Base-by-base conservation (phyloP, 1,140 invertebrate genomes). In the Cherax quadricarinatus region DNA sequence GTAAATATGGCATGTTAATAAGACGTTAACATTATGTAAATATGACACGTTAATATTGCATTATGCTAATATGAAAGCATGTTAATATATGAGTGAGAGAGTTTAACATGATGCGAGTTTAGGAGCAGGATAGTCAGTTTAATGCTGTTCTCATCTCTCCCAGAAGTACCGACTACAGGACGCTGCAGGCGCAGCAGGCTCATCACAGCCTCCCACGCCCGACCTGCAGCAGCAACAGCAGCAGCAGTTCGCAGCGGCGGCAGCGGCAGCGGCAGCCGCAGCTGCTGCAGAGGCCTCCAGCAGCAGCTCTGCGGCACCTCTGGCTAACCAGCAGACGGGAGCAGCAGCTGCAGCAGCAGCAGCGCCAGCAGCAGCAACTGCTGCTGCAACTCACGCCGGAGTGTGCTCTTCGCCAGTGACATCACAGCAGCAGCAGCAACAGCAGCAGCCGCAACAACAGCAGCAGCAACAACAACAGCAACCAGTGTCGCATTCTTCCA, bases 101-200 rank as follows among this genome's bases (percentile, higher is more conserved):
- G 62, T 66, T 18, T 66, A 21, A 66, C 53, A 41, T 41, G 30
- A 41, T 1, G 30, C 2, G 30, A 41, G 30, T 2, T 1, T 41
- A 41, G 30, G 30, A 41, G 30, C 30, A 41, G 30, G 30, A 41
- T 41, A 41, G 30, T 41, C 30, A 66, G 62, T 66, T 2, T 66
- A 21, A 66, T 14, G 5, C 53, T 57, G 1, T 57, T 9, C 60
- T 86, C n/a, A 51, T 80, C 48, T 79, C 70, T 51, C 57, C 66
- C 91, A 92, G 91, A 92, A 92, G 86, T 92, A 92, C 91, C 79
- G 91, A 60, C 80, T 92, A 9, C 91, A 92, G 62, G 91, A 92
- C 70, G 86, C 70, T 14, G 30, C 30, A 24, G 86, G 85, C 2
- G 91, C n/a, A 21, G 85, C 57, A 48, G 91, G 91, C 6, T 87